Evolutionary conservation across 2,888 invertebrate genomes (phyloP), one percentile per base, ranked within the genome.

Genomic region (Bellardia pandia): DNA sequence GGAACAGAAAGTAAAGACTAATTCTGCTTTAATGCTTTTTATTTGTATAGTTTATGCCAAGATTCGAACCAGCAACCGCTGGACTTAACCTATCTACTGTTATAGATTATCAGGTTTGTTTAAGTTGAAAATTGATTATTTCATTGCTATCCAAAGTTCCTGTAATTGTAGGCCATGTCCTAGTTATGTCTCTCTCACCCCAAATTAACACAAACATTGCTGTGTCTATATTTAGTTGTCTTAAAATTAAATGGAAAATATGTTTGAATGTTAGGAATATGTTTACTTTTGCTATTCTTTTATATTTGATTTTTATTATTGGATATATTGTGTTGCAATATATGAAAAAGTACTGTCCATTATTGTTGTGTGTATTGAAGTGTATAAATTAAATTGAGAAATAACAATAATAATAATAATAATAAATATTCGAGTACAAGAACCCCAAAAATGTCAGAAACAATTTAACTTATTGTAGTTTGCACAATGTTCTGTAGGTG

Each of bases 361-460:
- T 69, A 11, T 30, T 11, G 30, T 8, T 45, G 11, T 48, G 45
- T 53, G 40, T 13, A 53, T 40, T 72, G 71, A 40, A 56, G 16
- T 72, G 16, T 40, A 42, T 40, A 72, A 72, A 40, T 56, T 0
- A 56, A 40, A 56, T 56, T 40, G 40, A 56, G 11, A 37, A 72
- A 56, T 56, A 56, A 53, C n/a, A n/a, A 23, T 23, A 23, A 23
- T 23, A 23, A 23, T 23, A 23, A 23, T 1, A 23, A 23, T n/a
- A n/a, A n/a, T n/a, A 23, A 3, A n/a, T 8, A 40, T 13, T 3
- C 37, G 40, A 40, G 23, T 16, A 48, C 1, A 48, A 48, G 14
- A 14, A 11, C 11, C 11, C 11, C 11, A 45, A 11, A 45, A 11
- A 48, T 23, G 23, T n/a, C 5, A n/a, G n/a, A 51, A 51, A 51